These are phyloP conservation scores for Microplitis manilae DNA, from an alignment of 2,888 invertebrate species.

Conservation along the genomic window DNA sequence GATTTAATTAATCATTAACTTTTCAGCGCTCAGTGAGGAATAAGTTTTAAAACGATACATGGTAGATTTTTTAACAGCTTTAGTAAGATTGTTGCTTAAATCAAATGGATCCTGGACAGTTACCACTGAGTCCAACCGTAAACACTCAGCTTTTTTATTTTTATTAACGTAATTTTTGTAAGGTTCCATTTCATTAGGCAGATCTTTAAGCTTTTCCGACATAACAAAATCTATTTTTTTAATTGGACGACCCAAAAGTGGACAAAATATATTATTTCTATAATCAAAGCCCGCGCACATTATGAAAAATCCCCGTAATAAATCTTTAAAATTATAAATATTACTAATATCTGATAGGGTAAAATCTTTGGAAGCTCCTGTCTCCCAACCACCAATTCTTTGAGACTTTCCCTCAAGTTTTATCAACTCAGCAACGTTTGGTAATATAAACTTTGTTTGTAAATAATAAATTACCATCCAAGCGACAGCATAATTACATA, in stretches of 20 bases:
- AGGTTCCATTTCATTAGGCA: slow-evolving; percentile 70
- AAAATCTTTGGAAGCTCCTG: slow-evolving; percentile 47
- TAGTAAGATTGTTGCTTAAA: slow-evolving; percentile 75
- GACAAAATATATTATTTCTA: slow-evolving; percentile 67
- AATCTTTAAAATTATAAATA: slow-evolving; percentile 52
- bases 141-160: not conserved
- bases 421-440: slow-evolving; percentile 65
- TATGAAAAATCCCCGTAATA: slow-evolving; percentile 69
- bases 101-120: slow-evolving; percentile 78
- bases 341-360: not conserved
- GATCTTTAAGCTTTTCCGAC: slow-evolving; percentile 47
- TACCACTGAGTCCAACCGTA: slow-evolving; percentile 69
- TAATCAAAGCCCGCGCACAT: slow-evolving; percentile 71
- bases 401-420: slow-evolving; percentile 46
- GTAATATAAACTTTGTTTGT: slow-evolving; percentile 72
- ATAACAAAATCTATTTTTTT: slow-evolving; percentile 67
- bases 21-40: slow-evolving; percentile 40
- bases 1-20: not conserved
- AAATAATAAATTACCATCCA: slow-evolving; percentile 77
- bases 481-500: slow-evolving; percentile 75
- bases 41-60: slow-evolving; percentile 41
- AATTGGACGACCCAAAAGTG: slow-evolving; percentile 71
- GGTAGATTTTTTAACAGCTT: slow-evolving; percentile 63
- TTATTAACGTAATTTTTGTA: slow-evolving; percentile 65
- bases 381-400: slow-evolving; percentile 59